Evolutionary conservation across 2,888 invertebrate species (phyloP).

Genomic region (Lasioglossum calceatum): DNA sequence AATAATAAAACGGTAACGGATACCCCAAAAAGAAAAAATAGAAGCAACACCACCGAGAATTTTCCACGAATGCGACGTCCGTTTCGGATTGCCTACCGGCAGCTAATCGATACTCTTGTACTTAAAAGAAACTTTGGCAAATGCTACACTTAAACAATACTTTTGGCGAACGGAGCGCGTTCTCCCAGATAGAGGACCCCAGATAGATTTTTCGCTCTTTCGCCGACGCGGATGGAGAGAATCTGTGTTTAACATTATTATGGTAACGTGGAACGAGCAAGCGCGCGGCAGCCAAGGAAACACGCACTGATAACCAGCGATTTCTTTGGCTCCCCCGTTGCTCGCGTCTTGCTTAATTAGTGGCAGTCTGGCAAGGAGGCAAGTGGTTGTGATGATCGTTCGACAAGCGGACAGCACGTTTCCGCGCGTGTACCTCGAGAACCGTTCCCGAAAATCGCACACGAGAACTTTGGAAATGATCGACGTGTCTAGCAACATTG

Average conservation of each 20-base stretch:
- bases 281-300: background rate
- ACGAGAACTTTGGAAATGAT: conserved; percentile 13
- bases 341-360: conserved; percentile 59
- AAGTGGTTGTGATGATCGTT: conserved; percentile 58
- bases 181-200: conserved; percentile 17
- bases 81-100: conserved; percentile 18
- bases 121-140: conserved; percentile 73
- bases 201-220: conserved; percentile 32
- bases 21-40: conserved; percentile 8
- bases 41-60: conserved; percentile 18
- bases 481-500: background rate
- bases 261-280: conserved; percentile 43
- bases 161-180: conserved; percentile 65
- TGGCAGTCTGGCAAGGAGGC: conserved; percentile 74
- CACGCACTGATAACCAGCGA: background rate
- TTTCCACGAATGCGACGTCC: conserved; percentile 4
- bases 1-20: conserved; percentile 27
- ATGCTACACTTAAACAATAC: conserved; percentile 63
- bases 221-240: conserved; percentile 26
- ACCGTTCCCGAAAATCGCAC: background rate
- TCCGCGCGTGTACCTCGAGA: background rate
- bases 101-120: conserved; percentile 43
- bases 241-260: conserved; percentile 34
- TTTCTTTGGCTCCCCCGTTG: conserved; percentile 28
- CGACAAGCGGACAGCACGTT: conserved; percentile 55